A percentile compares a stretch with the other conserved stretches of the same genome.
These are phyloP conservation scores for Lymantria monacha DNA, from an alignment of 2,888 invertebrate species.

Conservation along the genomic window DNA sequence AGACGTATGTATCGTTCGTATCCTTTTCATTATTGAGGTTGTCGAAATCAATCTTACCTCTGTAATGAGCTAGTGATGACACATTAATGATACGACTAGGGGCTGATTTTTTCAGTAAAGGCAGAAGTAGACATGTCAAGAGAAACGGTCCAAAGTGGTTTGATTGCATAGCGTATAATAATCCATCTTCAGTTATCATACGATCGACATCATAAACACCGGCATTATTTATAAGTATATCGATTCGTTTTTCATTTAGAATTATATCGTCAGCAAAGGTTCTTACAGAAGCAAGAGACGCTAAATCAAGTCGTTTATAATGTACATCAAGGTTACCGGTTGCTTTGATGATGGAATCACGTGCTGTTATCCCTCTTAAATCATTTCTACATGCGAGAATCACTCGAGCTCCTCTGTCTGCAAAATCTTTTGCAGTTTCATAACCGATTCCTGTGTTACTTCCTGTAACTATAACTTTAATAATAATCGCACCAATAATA, in stretches of 20 bases:
- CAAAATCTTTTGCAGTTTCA: constrained; percentile 87
- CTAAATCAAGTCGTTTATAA: constrained; percentile 71
- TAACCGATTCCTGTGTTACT: constrained; percentile 91
- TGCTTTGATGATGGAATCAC: constrained; percentile 42
- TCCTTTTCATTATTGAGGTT: constrained; percentile 49
- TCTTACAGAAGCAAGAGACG: constrained; percentile 79
- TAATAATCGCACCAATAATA: constrained; percentile 12
- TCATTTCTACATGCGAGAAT: constrained; percentile 91
- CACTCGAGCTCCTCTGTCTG: constrained; percentile 87
- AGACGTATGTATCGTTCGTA: constrained; percentile 27
- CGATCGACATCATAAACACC: constrained; percentile 65
- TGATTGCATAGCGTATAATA: constrained; percentile 81
- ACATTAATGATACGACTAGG: constrained; percentile 66
- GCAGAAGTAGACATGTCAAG: constrained; percentile 83
- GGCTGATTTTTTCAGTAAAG: constrained; percentile 60
- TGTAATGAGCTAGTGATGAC: constrained; percentile 51
- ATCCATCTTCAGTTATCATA: constrained; percentile 81
- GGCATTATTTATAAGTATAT: constrained; percentile 85
- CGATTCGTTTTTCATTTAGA: constrained; percentile 73
- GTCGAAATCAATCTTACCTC: constrained; percentile 47
- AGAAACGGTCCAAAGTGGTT: constrained; percentile 85
- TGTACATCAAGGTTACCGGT: constrained; percentile 56
- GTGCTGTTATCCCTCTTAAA: constrained; percentile 83
- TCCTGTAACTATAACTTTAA: constrained; percentile 88
- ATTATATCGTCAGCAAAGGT: constrained; percentile 83